Base-by-base conservation (phyloP, 2,113 vertebrate species). In the Lepisosteus osseus region DNA sequence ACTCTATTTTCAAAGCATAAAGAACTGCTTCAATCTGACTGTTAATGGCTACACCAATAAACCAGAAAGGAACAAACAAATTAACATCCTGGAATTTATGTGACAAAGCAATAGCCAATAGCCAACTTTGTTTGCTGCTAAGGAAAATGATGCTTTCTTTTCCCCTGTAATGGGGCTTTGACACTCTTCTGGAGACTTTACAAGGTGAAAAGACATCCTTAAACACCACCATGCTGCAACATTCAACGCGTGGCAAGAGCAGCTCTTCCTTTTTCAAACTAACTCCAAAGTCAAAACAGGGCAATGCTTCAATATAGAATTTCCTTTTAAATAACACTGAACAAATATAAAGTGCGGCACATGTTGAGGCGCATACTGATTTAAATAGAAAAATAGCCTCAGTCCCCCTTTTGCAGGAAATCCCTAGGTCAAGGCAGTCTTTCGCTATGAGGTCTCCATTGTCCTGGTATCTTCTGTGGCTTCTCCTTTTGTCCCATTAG, bases 331-430 rank as follows among this genome's bases (percentile, higher is more conserved):
- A 78, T 69, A 68, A 29, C 41, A 45, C 70, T 8, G 56, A 80
- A 77, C 84, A 90, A 90, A 91, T 94, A 92, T 97, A 98, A 98
- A 98, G 96, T 98, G 95, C 96, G 93, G 90, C 87, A 96, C 93
- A 91, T 91, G 91, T 93, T 93, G 92, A 92, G 86, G 84, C 83
- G 87, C 92, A 87, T 91, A 86, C 91, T 88, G 87, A 89, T 82
- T 77, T 77, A 77, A 79, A 75, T 72, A 84, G 65, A 91, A 89
- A 83, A 86, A 90, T 84, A 88, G 87, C 89, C 81, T 86, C 80
- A 81, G 90, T 88, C 84, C 86, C 86, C 82, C 47, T 40, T 29
- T 59, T 45, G 2, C 15, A 51, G 54, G 29, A 51, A 12, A 65
- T n/a, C 4, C 42, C 41, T 42, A 15, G 29, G 14, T 42, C 5